Percentiles rank a stretch among this genome's conserved stretches.
Evolutionary conservation across 1,140 invertebrate species (phyloP).

Genomic region (Triops longicaudatus): DNA sequence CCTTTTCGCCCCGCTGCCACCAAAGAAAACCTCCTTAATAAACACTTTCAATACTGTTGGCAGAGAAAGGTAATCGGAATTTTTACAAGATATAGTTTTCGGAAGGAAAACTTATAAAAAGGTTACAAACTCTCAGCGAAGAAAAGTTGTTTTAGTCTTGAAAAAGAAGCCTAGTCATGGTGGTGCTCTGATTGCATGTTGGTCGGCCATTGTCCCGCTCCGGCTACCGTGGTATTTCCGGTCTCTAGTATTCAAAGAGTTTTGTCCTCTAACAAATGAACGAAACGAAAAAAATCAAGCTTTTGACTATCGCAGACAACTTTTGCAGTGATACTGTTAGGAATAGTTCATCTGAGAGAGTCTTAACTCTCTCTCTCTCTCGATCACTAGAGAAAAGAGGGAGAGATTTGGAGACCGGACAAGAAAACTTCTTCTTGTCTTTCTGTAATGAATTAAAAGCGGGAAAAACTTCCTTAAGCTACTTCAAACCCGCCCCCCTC

Average conservation of each 20-base stretch:
- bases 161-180: not conserved
- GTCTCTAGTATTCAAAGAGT: not conserved
- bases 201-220: conserved; percentile 9
- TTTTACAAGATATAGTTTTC: not conserved
- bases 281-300: not conserved
- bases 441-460: not conserved
- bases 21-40: too few relatives aligned
- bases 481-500: too few relatives aligned
- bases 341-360: not conserved
- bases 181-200: conserved; percentile 11
- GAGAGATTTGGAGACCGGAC: not conserved
- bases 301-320: too few relatives aligned
- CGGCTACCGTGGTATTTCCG: conserved; percentile 13
- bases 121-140: too few relatives aligned
- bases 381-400: too few relatives aligned
- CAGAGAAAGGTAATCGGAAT: not conserved
- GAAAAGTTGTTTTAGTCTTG: too few relatives aligned
- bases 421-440: not conserved
- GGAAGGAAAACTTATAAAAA: not conserved
- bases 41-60: not conserved
- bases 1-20: too few relatives aligned
- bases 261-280: not conserved
- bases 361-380: too few relatives aligned
- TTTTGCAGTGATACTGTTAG: not conserved
- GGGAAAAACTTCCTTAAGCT: not conserved